phyloP scores from a whole-genome alignment of 2,797 vertebrate species.

The Nasua narica region DNA sequence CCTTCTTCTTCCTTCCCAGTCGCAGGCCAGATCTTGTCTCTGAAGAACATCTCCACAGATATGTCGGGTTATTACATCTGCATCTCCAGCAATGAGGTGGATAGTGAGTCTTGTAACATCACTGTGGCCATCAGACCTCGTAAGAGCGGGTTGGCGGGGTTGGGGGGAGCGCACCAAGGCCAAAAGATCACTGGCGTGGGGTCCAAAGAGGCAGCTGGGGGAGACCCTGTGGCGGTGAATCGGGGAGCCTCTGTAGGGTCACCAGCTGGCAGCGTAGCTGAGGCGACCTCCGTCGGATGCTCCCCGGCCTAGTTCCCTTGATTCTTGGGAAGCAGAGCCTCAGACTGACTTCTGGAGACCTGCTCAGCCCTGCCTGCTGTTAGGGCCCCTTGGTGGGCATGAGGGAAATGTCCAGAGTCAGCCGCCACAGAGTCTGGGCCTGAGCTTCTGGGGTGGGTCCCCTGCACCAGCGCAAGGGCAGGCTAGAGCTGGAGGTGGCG shows the following conservation, averaged over 20 bases:
- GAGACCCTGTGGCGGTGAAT: rapidly evolving
- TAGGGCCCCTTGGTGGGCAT: rapidly evolving
- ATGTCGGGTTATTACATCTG: conserved; percentile 91
- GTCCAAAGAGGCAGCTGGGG: neutral
- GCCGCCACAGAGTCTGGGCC: no score
- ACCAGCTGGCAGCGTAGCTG: neutral
- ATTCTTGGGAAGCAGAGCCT: neutral
- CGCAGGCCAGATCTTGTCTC: conserved; percentile 84
- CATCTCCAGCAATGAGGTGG: conserved; percentile 86
- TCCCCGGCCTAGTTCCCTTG: neutral
- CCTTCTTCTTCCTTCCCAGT: neutral
- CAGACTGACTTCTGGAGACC: neutral
- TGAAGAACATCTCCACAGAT: conserved; percentile 89
- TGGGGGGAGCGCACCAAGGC: neutral
- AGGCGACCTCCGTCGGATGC: rapidly evolving
- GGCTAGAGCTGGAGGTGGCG: neutral
- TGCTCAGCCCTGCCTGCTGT: no score
- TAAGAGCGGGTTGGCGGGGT: conserved; percentile 65
- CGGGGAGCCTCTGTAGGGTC: neutral
- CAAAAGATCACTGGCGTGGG: neutral
- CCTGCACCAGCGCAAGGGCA: neutral
- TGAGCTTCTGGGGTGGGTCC: neutral
- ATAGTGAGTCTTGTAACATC: conserved; percentile 86
- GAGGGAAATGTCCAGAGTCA: neutral
- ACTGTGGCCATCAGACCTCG: conserved; percentile 87